These are phyloP conservation scores for Aphis gossypii DNA, from an alignment of 1,140 invertebrate species.

Conservation along the genomic window DNA sequence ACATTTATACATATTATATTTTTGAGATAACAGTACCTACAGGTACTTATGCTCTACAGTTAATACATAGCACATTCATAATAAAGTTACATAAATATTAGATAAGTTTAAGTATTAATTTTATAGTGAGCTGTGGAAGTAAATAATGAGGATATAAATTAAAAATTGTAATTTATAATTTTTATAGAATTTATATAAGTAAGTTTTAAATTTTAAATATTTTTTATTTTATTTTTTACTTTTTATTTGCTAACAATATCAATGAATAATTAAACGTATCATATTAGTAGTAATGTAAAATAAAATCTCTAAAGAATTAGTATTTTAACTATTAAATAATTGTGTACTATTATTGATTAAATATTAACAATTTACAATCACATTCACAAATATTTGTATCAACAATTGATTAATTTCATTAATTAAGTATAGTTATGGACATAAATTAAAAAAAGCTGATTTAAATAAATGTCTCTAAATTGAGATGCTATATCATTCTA, in stretches of 20 bases:
- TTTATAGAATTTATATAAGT: not conserved
- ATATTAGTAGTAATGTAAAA: not conserved
- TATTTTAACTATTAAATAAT: not conserved
- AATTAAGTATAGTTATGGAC: not conserved
- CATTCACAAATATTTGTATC: not conserved
- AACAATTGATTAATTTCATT: not conserved
- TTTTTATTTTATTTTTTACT: not conserved
- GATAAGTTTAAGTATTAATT: not conserved
- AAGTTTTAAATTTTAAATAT: not conserved
- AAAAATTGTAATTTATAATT: not conserved
- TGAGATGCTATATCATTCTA: constrained; percentile 5
- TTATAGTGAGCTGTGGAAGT: not conserved
- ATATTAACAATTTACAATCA: not conserved
- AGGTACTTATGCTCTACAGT: not conserved
- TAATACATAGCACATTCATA: not conserved
- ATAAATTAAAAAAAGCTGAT: not conserved
- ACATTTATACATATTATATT: not conserved
- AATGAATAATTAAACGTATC: not conserved
- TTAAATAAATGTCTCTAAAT: not conserved
- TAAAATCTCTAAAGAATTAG: no score
- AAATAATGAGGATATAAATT: not conserved
- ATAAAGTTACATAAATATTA: not conserved
- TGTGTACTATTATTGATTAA: not conserved
- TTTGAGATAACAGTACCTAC: not conserved
- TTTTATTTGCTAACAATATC: not conserved